phyloP scores from a whole-genome alignment of 64 coral and sea anemone genomes.

The Porites lutea region DNA sequence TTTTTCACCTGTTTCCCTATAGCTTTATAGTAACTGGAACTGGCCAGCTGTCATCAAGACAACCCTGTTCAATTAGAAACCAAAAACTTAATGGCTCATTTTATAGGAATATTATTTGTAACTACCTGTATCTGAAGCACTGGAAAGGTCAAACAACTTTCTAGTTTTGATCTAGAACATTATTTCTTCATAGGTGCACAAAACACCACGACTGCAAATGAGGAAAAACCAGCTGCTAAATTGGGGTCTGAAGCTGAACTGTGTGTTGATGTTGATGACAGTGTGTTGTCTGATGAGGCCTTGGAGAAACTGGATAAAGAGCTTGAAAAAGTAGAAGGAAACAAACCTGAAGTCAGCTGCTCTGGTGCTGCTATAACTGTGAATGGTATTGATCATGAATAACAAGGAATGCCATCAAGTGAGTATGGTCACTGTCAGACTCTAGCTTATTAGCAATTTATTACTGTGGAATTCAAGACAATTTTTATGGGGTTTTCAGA shows the following conservation, averaged over 20 bases:
- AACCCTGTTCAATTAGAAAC: no score
- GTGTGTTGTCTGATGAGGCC: conserved; percentile 35
- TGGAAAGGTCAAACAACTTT: not conserved
- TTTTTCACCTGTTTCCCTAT: no score
- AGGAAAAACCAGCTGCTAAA: not conserved
- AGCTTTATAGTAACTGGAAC: no score
- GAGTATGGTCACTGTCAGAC: no score
- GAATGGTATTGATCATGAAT: not conserved
- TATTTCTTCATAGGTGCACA: not conserved
- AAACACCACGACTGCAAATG: not conserved
- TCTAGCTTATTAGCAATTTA: no score
- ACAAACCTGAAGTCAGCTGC: not conserved
- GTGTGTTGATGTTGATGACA: conserved; percentile 1
- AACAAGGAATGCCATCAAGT: not conserved
- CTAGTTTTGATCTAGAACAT: not conserved
- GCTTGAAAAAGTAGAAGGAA: conserved; percentile 6
- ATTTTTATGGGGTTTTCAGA: no score
- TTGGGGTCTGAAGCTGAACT: not conserved
- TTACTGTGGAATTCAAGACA: no score
- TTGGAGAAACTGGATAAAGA: conserved; percentile 48
- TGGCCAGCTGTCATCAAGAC: no score
- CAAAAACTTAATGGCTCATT: no score
- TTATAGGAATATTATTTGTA: no score
- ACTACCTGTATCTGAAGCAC: no score
- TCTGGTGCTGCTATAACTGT: no score